phyloP scores from a whole-genome alignment of 1,140 invertebrate genomes.

The Cotesia chilonis region DNA sequence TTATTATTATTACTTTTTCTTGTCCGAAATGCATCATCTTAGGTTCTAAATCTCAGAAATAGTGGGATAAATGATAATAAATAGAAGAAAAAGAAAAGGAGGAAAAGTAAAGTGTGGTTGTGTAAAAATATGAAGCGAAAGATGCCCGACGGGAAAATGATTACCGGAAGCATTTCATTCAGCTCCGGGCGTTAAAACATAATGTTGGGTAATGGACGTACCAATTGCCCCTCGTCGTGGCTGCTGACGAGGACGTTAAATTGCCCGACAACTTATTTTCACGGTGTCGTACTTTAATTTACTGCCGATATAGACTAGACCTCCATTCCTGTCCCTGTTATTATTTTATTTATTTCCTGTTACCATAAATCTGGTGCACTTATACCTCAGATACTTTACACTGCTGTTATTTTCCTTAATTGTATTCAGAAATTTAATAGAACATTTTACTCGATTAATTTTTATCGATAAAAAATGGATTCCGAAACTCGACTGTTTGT shows the following conservation, averaged over 20 bases:
- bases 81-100: no score
- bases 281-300: constrained; percentile 12
- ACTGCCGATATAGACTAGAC: constrained; percentile 15
- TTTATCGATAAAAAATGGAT: not conserved
- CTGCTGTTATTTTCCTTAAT: no score
- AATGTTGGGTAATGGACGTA: constrained; percentile 58
- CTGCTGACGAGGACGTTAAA: constrained; percentile 6
- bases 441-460: constrained; percentile 22
- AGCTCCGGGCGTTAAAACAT: constrained; percentile 35
- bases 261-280: constrained; percentile 12
- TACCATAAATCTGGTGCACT: no score
- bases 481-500: not conserved
- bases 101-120: no score
- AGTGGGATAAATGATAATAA: no score
- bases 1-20: no score
- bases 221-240: constrained; percentile 22
- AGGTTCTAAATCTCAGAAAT: no score
- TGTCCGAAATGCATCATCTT: no score
- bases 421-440: no score
- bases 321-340: no score
- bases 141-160: constrained; percentile 22
- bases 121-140: not conserved
- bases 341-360: no score
- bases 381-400: no score
- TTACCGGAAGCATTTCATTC: constrained; percentile 36